phyloP scores from a whole-genome alignment of 2,888 invertebrate species.

The Fragum sueziense region DNA sequence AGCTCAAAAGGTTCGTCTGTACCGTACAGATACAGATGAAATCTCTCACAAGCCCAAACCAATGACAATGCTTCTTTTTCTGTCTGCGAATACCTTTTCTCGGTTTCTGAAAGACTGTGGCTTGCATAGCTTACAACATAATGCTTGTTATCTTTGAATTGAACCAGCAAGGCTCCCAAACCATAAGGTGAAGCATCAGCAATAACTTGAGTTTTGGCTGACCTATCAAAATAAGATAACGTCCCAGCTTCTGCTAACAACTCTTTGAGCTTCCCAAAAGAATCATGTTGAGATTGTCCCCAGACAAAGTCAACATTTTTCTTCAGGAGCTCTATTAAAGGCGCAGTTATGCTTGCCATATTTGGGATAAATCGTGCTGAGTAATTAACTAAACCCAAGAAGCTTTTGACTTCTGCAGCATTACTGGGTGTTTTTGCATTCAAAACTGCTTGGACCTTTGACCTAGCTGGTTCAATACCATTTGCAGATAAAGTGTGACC shows the following conservation, averaged over 20 bases:
- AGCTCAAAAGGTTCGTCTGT: not conserved
- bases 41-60: not conserved
- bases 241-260: slow-evolving; percentile 30
- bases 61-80: not conserved
- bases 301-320: slow-evolving; percentile 25
- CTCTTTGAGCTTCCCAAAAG: slow-evolving; percentile 38
- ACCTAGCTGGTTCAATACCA: slow-evolving; percentile 14
- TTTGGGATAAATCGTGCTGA: slow-evolving; percentile 26
- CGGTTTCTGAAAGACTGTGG: slow-evolving; percentile 46
- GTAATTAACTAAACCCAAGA: slow-evolving; percentile 19
- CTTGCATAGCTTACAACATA: slow-evolving; percentile 55
- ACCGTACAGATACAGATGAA: not conserved
- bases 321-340: slow-evolving; percentile 15
- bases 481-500: slow-evolving; percentile 4
- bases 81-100: slow-evolving; percentile 46
- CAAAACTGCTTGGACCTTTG: slow-evolving; percentile 6
- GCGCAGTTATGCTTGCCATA: slow-evolving; percentile 39
- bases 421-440: slow-evolving; percentile 36
- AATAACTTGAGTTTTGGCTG: slow-evolving; percentile 43
- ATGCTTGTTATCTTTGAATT: slow-evolving; percentile 28
- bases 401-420: slow-evolving; percentile 47
- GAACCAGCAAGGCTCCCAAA: slow-evolving; percentile 47
- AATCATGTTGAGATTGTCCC: too few relatives aligned
- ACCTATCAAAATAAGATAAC: slow-evolving; percentile 48
- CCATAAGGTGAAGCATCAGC: slow-evolving; percentile 55